Conservation (phyloP, 2,797 vertebrate genomes). For the Syncerus caffer region DNA sequence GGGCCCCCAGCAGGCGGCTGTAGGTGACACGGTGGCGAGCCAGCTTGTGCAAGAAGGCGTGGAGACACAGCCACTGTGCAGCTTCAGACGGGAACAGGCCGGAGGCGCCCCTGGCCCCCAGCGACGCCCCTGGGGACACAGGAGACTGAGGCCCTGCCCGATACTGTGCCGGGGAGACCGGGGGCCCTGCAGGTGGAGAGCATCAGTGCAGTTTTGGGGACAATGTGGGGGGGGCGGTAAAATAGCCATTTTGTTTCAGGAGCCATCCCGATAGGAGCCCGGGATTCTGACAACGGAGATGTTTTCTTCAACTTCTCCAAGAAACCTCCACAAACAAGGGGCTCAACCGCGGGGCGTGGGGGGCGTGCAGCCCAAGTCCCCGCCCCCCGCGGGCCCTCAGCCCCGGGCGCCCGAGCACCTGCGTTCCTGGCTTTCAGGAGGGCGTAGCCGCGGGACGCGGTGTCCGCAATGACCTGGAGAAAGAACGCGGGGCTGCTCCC, state of each 20-base stretch:
- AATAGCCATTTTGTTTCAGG: rapidly evolving
- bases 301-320: too few relatives aligned
- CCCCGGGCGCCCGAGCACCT: constrained; percentile 78
- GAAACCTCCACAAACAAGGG: not conserved
- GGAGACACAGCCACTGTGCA: constrained; percentile 88
- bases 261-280: rapidly evolving
- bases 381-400: not conserved
- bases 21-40: constrained; percentile 84
- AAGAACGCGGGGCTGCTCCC: constrained; percentile 89
- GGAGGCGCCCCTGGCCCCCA: constrained; percentile 74
- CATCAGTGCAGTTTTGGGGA: rapidly evolving
- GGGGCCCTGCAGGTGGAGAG: not conserved
- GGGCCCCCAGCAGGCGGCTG: constrained; percentile 83
- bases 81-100: constrained; percentile 85
- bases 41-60: constrained; percentile 88
- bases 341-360: rapidly evolving
- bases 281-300: rapidly evolving
- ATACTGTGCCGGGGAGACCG: rapidly evolving
- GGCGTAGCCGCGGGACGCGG: constrained; percentile 83
- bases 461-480: constrained; percentile 88
- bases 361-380: rapidly evolving
- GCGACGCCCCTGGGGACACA: constrained; percentile 58
- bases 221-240: rapidly evolving
- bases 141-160: rapidly evolving
- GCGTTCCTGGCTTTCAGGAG: constrained; percentile 87